phyloP scores from a whole-genome alignment of 2,113 vertebrate species.

The Ammodramus savannarum region DNA sequence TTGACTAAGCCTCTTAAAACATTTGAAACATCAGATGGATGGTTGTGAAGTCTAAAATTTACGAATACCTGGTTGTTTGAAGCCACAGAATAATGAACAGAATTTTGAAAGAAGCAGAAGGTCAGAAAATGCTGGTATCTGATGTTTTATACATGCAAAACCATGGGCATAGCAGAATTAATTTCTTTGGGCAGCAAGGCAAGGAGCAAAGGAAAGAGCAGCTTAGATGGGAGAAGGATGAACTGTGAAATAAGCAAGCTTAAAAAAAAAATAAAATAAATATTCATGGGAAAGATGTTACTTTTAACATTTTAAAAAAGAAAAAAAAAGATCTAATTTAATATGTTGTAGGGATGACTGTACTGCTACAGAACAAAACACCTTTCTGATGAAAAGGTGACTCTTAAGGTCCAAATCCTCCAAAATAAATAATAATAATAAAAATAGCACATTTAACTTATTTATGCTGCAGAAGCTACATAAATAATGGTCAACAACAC shows the following conservation, averaged over 20 bases:
- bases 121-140: constrained; percentile 8
- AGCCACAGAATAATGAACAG: neutral
- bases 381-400: neutral
- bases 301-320: neutral
- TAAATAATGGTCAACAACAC: neutral
- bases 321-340: neutral
- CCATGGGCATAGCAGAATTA: neutral
- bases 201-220: neutral
- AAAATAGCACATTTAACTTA: neutral
- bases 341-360: neutral
- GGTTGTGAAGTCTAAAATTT: neutral
- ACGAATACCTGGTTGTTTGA: neutral
- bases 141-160: constrained; percentile 21
- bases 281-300: neutral
- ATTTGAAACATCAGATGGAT: neutral
- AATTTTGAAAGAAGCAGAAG: neutral
- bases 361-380: neutral
- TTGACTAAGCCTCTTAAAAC: neutral
- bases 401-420: neutral
- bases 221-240: neutral
- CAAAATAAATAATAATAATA: neutral
- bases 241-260: neutral
- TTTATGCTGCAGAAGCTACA: neutral
- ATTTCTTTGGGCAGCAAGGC: neutral
- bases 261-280: neutral